Percentiles rank a stretch among this genome's conserved stretches.
Conservation (phyloP, 2,113 vertebrate species). For the Callorhinus ursinus region DNA sequence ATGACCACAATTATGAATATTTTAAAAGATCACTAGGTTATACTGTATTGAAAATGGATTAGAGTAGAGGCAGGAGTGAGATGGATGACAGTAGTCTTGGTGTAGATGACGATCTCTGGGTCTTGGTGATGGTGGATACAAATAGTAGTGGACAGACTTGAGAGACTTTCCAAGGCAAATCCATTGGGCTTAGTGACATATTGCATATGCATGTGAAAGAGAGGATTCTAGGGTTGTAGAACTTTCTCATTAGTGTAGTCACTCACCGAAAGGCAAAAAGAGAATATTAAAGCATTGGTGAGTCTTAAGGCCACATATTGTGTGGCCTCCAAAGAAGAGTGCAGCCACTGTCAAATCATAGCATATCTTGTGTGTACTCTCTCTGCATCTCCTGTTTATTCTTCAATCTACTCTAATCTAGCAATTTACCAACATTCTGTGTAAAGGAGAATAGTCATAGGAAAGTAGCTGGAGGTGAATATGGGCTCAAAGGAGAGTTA, state of each 20-base stretch:
- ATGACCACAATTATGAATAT: neutral
- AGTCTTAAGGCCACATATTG: neutral
- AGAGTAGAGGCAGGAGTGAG: neutral
- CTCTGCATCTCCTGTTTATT: neutral
- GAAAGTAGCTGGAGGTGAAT: neutral
- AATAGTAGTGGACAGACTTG: neutral
- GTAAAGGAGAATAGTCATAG: neutral
- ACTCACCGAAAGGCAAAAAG: neutral
- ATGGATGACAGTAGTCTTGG: no score
- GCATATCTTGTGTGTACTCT: neutral
- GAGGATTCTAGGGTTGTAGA: neutral
- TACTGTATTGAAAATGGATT: neutral
- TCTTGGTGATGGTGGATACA: neutral
- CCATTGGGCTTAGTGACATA: neutral
- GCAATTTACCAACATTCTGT: neutral
- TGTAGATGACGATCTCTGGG: neutral
- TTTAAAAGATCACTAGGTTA: neutral
- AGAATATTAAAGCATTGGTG: neutral
- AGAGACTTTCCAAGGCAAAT: neutral
- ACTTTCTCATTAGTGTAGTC: neutral
- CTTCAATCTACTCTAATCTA: neutral
- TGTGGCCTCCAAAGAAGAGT: neutral
- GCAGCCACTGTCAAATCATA: neutral
- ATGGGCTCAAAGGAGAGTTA: neutral
- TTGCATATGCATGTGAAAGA: neutral